Percentiles rank a stretch among this genome's conserved stretches.
Evolutionary conservation across 2,797 vertebrate species (phyloP).

Genomic region (Erpetoichthys calabaricus): DNA sequence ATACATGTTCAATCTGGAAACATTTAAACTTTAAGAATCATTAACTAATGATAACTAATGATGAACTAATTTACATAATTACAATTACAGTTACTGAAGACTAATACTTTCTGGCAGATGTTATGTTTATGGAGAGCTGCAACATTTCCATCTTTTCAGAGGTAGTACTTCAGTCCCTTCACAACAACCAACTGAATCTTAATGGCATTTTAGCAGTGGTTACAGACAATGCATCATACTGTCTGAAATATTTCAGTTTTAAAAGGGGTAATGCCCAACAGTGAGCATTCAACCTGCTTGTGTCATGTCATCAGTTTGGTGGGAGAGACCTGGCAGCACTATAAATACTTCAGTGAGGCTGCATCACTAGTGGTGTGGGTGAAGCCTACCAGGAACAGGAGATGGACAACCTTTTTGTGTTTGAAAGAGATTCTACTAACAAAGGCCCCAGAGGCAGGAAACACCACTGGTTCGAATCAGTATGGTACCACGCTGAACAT

Average conservation of each 20-base stretch:
- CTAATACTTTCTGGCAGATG: too few species aligned
- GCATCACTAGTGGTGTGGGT: slow-evolving; percentile 2
- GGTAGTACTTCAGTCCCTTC: too few species aligned
- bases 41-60: too few species aligned
- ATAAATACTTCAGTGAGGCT: slow-evolving; percentile 6
- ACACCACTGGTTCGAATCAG: slow-evolving; percentile 7
- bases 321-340: too few species aligned
- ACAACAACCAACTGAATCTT: neutral
- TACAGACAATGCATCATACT: slow-evolving; percentile 4
- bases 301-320: slow-evolving; percentile 12
- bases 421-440: neutral
- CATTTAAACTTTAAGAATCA: too few species aligned
- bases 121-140: slow-evolving; percentile 11
- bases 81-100: too few species aligned
- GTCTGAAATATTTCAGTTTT: slow-evolving; percentile 6
- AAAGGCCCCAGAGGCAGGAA: slow-evolving; percentile 5
- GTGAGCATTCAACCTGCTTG: slow-evolving; percentile 6
- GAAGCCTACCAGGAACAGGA: slow-evolving; percentile 9
- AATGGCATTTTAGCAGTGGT: slow-evolving; percentile 3
- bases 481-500: slow-evolving; percentile 5
- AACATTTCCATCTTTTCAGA: neutral
- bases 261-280: slow-evolving; percentile 6
- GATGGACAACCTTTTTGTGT: slow-evolving; percentile 1
- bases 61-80: too few species aligned
- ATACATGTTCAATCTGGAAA: too few species aligned